Evolutionary conservation across 2,113 vertebrate genomes (phyloP).

Genomic region (Paramormyrops kingsleyae): DNA sequence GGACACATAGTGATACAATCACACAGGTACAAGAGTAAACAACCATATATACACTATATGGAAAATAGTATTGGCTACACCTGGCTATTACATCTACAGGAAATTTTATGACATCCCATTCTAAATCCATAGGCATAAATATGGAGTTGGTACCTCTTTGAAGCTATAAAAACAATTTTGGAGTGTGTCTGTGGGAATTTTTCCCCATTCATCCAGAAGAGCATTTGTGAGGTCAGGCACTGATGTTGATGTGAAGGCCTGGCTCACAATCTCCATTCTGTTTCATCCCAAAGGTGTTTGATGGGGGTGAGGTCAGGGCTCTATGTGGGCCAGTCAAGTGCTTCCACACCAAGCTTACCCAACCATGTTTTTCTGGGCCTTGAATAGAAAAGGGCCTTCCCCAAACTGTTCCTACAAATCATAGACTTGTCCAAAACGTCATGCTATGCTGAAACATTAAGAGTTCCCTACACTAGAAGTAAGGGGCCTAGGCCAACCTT

Average conservation of each 20-base stretch:
- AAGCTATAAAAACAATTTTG: background rate
- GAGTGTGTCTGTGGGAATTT: background rate
- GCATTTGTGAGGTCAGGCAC: background rate
- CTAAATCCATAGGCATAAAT: background rate
- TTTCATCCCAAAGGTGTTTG: background rate
- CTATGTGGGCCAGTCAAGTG: background rate
- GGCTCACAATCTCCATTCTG: background rate
- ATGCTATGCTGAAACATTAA: background rate
- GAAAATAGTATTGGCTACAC: background rate
- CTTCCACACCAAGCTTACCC: background rate
- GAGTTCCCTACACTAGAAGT: background rate
- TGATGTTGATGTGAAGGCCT: background rate
- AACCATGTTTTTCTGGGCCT: background rate
- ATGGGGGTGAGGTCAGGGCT: background rate
- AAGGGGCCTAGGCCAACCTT: background rate
- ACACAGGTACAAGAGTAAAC: background rate
- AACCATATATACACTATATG: background rate
- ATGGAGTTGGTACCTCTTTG: background rate
- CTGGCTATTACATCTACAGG: background rate
- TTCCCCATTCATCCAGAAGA: background rate
- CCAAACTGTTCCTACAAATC: background rate
- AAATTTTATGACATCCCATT: background rate
- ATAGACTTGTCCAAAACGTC: background rate
- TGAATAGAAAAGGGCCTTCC: background rate
- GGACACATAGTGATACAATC: conserved; percentile 7